These are phyloP conservation scores for Calliopsis andreniformis DNA, from an alignment of 1,140 invertebrate species.

Conservation along the genomic window DNA sequence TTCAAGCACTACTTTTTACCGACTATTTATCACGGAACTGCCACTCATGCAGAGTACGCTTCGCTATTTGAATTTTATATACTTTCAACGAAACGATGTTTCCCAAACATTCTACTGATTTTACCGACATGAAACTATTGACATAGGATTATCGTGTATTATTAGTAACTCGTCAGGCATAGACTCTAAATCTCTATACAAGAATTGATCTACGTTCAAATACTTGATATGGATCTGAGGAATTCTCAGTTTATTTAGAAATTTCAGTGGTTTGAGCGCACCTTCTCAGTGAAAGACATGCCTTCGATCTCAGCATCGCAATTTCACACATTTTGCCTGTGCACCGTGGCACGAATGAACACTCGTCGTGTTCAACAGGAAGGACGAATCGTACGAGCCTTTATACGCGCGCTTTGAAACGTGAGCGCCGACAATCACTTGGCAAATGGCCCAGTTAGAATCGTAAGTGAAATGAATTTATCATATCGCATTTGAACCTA, in stretches of 20 bases:
- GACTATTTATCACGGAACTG: neutral
- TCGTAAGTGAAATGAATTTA: constrained; percentile 71
- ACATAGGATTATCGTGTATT: no score
- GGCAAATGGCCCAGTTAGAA: constrained; percentile 46
- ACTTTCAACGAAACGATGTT: no score
- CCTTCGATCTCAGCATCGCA: neutral
- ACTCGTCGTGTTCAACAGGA: neutral
- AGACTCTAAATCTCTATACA: no score
- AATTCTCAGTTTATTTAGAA: neutral
- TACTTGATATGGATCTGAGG: no score
- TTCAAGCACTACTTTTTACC: neutral
- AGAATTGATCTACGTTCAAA: no score
- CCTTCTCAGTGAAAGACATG: neutral
- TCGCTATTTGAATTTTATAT: neutral
- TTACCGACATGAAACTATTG: no score
- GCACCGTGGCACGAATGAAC: neutral
- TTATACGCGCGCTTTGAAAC: constrained; percentile 23
- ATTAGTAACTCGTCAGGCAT: no score
- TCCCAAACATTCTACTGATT: no score
- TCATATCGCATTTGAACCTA: constrained; percentile 52
- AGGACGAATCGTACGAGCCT: neutral
- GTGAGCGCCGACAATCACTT: constrained; percentile 17
- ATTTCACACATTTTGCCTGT: neutral
- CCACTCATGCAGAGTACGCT: neutral
- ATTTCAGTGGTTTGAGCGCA: neutral